phyloP scores from a whole-genome alignment of 1,140 invertebrate genomes.

The Drosophila micromelanica region DNA sequence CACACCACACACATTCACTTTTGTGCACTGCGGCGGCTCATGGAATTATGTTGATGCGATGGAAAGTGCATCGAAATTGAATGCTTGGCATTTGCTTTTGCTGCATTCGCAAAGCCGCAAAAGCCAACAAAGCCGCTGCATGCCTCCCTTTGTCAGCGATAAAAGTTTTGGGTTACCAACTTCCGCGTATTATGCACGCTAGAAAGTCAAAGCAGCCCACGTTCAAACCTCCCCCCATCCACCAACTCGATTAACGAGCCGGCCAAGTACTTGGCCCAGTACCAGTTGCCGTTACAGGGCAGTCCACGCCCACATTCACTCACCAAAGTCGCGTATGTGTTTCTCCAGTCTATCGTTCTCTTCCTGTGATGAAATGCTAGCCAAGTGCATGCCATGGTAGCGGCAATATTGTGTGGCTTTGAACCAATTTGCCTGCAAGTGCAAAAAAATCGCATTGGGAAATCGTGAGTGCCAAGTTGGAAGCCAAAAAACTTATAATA shows the following conservation, averaged over 20 bases:
- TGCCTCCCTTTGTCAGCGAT: constrained; percentile 21
- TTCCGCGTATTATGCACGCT: constrained; percentile 77
- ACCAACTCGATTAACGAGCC: not conserved
- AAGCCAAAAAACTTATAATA: not conserved
- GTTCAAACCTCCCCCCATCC: not conserved
- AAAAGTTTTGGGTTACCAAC: constrained; percentile 76
- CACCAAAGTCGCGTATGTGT: constrained; percentile 92
- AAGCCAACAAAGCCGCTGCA: not conserved
- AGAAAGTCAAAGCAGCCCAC: constrained; percentile 56
- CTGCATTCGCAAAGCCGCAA: constrained; percentile 9
- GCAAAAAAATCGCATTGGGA: constrained; percentile 2
- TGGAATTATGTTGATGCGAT: constrained; percentile 47
- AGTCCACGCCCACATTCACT: constrained; percentile 45
- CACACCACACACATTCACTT: constrained; percentile 65
- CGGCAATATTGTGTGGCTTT: constrained; percentile 95
- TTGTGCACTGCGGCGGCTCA: constrained; percentile 11
- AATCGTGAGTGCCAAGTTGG: constrained; percentile 7
- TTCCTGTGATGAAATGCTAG: constrained; percentile 94
- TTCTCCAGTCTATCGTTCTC: constrained; percentile 94
- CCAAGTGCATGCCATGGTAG: constrained; percentile 96
- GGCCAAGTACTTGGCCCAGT: constrained; percentile 18
- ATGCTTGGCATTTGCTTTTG: constrained; percentile 13
- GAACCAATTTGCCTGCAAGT: constrained; percentile 94
- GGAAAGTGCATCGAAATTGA: constrained; percentile 58
- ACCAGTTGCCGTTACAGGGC: not conserved